These are phyloP conservation scores for Pheosia tremula DNA, from an alignment of 2,888 invertebrate genomes.

Conservation along the genomic window DNA sequence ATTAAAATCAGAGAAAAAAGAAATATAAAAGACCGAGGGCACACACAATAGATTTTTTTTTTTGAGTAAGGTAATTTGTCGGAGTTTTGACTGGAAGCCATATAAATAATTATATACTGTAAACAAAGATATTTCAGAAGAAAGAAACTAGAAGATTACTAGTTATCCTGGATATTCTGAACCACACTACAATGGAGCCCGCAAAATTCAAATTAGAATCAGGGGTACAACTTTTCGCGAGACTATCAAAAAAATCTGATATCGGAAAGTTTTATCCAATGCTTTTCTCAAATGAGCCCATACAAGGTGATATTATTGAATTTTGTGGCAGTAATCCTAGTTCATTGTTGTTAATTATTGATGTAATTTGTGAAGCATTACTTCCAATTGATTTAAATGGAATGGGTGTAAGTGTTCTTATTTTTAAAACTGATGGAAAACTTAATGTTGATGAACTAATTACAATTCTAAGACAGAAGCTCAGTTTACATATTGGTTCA, in stretches of 20 bases:
- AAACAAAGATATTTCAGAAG: no score
- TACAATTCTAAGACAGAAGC: slow-evolving; percentile 39
- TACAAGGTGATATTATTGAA: slow-evolving; percentile 66
- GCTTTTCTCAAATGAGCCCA: slow-evolving; percentile 70
- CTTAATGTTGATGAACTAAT: slow-evolving; percentile 55
- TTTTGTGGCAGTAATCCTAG: slow-evolving; percentile 52
- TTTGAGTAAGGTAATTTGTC: no score
- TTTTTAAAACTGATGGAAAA: slow-evolving; percentile 74
- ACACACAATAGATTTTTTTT: no score
- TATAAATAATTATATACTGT: no score
- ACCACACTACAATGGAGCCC: slow-evolving; percentile 2
- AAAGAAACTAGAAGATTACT: no score
- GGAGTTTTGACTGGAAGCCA: no score
- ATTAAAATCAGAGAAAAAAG: no score
- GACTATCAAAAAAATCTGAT: slow-evolving; percentile 71
- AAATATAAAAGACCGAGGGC: no score
- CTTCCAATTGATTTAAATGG: slow-evolving; percentile 52
- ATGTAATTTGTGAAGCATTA: slow-evolving; percentile 66
- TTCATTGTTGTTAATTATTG: slow-evolving; percentile 54
- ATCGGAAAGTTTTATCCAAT: slow-evolving; percentile 72
- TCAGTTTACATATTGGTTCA: slow-evolving; percentile 10
- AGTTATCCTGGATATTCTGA: no score
- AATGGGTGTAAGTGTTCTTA: slow-evolving; percentile 57
- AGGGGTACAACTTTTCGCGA: slow-evolving; percentile 83
- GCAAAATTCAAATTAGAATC: slow-evolving; percentile 77